These are phyloP conservation scores for Phyllotreta cruciferae DNA, from an alignment of 2,888 invertebrate genomes.

Conservation along the genomic window DNA sequence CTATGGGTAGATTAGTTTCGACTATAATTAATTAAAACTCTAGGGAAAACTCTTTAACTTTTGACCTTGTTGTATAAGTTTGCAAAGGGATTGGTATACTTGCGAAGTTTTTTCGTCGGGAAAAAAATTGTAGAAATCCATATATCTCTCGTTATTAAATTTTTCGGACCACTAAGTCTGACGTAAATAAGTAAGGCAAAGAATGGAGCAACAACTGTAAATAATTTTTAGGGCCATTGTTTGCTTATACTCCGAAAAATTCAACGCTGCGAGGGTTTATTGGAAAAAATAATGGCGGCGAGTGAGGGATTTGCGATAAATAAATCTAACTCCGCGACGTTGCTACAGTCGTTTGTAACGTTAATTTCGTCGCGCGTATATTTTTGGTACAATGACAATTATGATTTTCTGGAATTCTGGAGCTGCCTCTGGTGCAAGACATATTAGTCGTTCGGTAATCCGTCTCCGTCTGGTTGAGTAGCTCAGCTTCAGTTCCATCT, in stretches of 20 bases:
- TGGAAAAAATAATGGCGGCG: background rate
- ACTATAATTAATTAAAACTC: no score
- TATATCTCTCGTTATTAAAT: conserved; percentile 28
- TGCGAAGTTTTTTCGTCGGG: conserved; percentile 22
- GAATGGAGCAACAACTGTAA: conserved; percentile 20
- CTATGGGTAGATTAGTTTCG: no score
- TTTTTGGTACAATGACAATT: no score
- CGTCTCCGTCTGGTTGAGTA: conserved; percentile 17
- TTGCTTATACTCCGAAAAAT: conserved; percentile 24
- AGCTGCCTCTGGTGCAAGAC: conserved; percentile 14
- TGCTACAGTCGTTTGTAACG: no score
- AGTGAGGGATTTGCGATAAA: background rate
- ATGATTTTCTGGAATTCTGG: conserved; percentile 2
- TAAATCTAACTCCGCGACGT: no score
- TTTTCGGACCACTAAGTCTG: conserved; percentile 29
- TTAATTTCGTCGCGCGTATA: no score
- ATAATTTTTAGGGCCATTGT: conserved; percentile 25
- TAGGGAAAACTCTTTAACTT: background rate
- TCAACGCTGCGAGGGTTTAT: conserved; percentile 6
- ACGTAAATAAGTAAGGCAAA: conserved; percentile 21
- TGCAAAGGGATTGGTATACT: conserved; percentile 18
- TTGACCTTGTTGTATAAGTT: background rate
- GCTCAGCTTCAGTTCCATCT: conserved; percentile 23
- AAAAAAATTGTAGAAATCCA: conserved; percentile 19
- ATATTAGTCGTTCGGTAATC: conserved; percentile 22